phyloP scores from a whole-genome alignment of 2,113 vertebrate species.

The Otocyon megalotis region DNA sequence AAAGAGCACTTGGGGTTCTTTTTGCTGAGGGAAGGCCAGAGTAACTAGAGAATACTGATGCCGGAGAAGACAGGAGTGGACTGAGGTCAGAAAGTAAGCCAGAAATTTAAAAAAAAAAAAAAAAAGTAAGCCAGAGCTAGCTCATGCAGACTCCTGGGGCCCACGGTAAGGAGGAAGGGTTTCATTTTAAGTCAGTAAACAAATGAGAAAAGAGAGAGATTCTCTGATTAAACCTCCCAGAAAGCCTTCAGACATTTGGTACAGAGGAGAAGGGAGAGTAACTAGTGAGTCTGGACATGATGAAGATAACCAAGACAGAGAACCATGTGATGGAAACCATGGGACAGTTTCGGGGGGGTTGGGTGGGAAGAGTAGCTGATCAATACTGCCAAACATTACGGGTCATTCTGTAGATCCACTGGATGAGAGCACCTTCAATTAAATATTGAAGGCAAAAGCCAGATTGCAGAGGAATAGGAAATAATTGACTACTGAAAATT shows the following conservation, averaged over 20 bases:
- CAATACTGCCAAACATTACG: neutral
- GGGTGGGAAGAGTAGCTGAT: too few relatives aligned
- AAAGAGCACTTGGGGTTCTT: neutral
- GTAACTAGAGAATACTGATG: neutral
- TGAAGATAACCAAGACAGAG: neutral
- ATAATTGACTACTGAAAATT: neutral
- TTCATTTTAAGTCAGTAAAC: neutral
- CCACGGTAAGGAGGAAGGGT: neutral
- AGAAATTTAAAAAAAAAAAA: neutral
- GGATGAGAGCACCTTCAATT: neutral
- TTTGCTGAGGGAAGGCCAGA: neutral
- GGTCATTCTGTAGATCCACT: neutral
- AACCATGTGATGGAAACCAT: neutral
- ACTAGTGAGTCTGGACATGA: neutral
- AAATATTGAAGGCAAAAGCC: neutral
- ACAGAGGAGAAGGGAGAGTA: conserved; percentile 11
- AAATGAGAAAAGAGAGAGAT: conserved; percentile 4
- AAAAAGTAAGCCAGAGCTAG: neutral
- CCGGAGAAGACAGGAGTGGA: neutral
- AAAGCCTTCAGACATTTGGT: neutral
- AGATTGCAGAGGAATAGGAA: neutral
- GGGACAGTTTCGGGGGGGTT: neutral
- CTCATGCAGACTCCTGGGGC: neutral
- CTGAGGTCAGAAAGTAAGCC: neutral
- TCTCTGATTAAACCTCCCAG: neutral